Conservation (phyloP, 1,140 invertebrate species). For the Plutomurus gul region DNA sequence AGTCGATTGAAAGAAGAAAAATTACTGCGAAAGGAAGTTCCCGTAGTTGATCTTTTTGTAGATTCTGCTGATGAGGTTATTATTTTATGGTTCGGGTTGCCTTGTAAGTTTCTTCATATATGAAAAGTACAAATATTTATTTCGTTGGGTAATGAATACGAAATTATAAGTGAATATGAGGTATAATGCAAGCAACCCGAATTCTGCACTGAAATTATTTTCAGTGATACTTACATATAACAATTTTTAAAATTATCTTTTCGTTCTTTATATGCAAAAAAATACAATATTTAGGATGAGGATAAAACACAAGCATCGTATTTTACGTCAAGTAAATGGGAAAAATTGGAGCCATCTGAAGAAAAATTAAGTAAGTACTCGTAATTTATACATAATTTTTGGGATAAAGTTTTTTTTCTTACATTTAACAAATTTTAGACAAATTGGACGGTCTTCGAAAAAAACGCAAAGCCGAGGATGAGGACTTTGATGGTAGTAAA, state of each 20-base stretch:
- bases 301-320: slow-evolving; percentile 12
- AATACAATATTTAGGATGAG: slow-evolving; percentile 36
- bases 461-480: slow-evolving; percentile 58
- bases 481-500: slow-evolving; percentile 55
- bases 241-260: not conserved
- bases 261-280: not conserved
- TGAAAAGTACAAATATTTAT: too few relatives aligned
- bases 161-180: too few relatives aligned
- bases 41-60: not conserved
- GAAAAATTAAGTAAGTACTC: slow-evolving; percentile 65
- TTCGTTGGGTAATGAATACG: too few relatives aligned
- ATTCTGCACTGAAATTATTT: too few relatives aligned
- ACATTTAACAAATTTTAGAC: slow-evolving; percentile 66
- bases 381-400: not conserved
- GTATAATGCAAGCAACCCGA: too few relatives aligned
- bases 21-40: not conserved
- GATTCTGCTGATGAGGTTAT: too few relatives aligned
- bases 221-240: too few relatives aligned
- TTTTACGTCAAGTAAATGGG: slow-evolving; percentile 66
- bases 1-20: not conserved
- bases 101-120: too few relatives aligned
- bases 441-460: slow-evolving; percentile 80
- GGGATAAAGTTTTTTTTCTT: too few relatives aligned
- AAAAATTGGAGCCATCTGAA: slow-evolving; percentile 66
- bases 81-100: too few relatives aligned